phyloP scores from a whole-genome alignment of 2,797 vertebrate species.

The Poecilia gillii region DNA sequence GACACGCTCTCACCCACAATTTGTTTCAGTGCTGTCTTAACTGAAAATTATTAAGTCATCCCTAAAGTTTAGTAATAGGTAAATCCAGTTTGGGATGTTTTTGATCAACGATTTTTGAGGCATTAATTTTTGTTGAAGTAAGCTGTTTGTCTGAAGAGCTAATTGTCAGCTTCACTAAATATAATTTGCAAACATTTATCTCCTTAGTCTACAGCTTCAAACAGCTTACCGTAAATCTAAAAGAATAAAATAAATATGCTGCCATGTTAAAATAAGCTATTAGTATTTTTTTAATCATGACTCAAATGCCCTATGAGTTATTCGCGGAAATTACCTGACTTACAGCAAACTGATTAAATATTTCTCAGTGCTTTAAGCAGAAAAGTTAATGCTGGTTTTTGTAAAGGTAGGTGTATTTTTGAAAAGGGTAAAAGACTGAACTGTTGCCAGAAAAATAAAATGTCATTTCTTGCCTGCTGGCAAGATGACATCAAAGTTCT shows the following conservation, averaged over 20 bases:
- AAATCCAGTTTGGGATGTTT: neutral
- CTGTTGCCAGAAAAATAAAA: neutral
- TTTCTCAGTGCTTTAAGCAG: neutral
- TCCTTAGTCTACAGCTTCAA: neutral
- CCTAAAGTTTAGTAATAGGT: neutral
- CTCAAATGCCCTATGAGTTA: neutral
- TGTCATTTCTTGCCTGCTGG: neutral
- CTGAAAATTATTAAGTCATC: neutral
- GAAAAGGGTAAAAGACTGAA: neutral
- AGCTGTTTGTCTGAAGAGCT: neutral
- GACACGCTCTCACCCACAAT: conserved; percentile 10
- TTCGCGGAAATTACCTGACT: neutral
- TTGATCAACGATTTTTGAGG: neutral
- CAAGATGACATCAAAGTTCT: conserved; percentile 3
- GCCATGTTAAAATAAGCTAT: neutral
- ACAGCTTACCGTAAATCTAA: neutral
- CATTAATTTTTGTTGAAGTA: neutral
- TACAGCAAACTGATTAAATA: neutral
- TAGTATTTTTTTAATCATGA: neutral
- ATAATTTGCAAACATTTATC: neutral
- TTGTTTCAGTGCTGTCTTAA: neutral
- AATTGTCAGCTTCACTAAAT: neutral
- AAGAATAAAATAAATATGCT: neutral
- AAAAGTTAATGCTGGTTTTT: neutral
- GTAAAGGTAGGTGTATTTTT: neutral